Evolutionary conservation across 2,113 vertebrate species (phyloP).

Genomic region (Etheostoma spectabile): DNA sequence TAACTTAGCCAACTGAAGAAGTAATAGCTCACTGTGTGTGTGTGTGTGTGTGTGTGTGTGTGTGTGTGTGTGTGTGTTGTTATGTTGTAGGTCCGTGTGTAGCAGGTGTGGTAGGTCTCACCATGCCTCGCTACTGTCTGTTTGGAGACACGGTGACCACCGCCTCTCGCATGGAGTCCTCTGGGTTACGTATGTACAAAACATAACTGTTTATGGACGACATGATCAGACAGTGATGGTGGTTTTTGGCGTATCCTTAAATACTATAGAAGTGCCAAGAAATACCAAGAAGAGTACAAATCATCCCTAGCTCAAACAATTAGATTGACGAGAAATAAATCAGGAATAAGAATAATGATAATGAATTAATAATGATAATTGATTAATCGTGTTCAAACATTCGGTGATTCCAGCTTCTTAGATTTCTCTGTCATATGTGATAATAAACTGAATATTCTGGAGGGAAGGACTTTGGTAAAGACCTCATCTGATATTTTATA

Average conservation of each 20-base stretch:
- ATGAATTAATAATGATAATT: too few species aligned
- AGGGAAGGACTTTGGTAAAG: too few species aligned
- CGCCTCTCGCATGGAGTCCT: slow-evolving; percentile 86
- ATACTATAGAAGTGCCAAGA: too few species aligned
- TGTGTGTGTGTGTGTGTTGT: slow-evolving; percentile 12
- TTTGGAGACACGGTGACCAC: slow-evolving; percentile 87
- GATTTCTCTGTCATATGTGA: background rate
- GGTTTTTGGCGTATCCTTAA: background rate
- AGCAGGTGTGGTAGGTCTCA: slow-evolving; percentile 86
- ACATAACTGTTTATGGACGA: background rate
- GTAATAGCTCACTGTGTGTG: background rate
- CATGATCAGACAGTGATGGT: background rate
- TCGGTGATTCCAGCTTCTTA: background rate
- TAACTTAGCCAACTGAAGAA: background rate
- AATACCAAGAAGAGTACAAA: background rate
- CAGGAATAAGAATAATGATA: too few species aligned
- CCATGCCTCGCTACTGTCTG: slow-evolving; percentile 88
- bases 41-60: slow-evolving; percentile 8
- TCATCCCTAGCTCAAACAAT: too few species aligned
- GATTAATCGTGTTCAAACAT: too few species aligned
- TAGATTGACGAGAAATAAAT: too few species aligned
- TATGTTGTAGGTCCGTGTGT: slow-evolving; percentile 79
- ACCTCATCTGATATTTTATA: too few species aligned
- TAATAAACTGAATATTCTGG: too few species aligned
- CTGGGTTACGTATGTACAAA: slow-evolving; percentile 80